phyloP scores from a whole-genome alignment of 2,888 invertebrate genomes.

The Lottia gigantea region DNA sequence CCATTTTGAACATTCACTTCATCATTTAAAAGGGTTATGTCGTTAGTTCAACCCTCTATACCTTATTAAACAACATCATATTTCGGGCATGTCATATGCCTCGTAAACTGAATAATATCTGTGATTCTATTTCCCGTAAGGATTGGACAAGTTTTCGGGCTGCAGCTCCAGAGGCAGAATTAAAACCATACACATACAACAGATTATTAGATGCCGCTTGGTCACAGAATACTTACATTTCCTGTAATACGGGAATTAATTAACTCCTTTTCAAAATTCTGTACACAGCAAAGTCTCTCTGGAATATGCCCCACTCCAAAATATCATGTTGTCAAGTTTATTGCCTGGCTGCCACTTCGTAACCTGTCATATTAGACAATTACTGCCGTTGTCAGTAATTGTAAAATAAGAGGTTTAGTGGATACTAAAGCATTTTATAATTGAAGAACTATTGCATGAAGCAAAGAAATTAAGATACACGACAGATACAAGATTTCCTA shows the following conservation, averaged over 20 bases:
- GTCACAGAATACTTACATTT: neutral
- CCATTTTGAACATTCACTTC: too few species aligned
- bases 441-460: neutral
- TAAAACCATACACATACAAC: neutral
- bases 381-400: neutral
- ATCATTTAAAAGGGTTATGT: neutral
- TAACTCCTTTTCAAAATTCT: neutral
- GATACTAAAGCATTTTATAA: neutral
- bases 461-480: neutral
- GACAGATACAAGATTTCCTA: neutral
- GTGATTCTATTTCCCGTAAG: constrained; percentile 7
- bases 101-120: neutral
- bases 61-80: neutral
- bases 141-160: neutral
- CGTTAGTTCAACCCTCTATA: neutral
- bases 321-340: neutral
- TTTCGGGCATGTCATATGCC: neutral
- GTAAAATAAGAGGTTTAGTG: neutral
- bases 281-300: neutral
- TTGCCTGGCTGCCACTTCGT: neutral
- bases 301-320: neutral
- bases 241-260: neutral
- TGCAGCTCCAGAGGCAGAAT: neutral
- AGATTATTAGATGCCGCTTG: neutral
- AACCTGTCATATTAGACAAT: neutral